Base-by-base conservation (phyloP, 2,888 invertebrate species). In the Synergus japonicus region DNA sequence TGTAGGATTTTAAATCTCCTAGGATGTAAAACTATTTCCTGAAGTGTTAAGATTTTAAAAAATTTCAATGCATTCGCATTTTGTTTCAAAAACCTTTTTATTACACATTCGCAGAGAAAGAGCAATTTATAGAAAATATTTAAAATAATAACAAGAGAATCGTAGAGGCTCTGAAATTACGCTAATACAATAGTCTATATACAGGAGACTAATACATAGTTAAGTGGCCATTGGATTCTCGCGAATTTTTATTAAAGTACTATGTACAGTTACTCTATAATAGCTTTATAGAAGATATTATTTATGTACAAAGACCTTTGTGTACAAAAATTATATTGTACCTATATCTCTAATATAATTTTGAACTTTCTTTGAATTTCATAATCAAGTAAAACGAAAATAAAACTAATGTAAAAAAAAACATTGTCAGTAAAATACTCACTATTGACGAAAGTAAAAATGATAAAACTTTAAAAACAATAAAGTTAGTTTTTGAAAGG, bases 111-210 rank as follows among this genome's bases (percentile, higher is more conserved):
- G 37, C 37, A 73, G 29, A 49, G 69, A 49, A 76, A 18, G 44
- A 64, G 22, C 15, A 41, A 76, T 58, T 13, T 4, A 60, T 22
- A 37, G 43, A 18, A 41, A 22, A 76, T 13, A 76, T 22, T n/a
- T 63, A 60, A 44, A 76, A 49, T 60, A 76, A 41, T 60, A 76
- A 76, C 43, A 76, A 18, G 76, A 76, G n/a, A 76, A 63, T 76
- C 46, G 37, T 54, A 41, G 12, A 73, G 73, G 54, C 73, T 73
- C 54, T 73, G 73, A 73, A 41, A 54, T 73, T 73, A 41, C 49
- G 73, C 73, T 73, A 73, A 73, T 67, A 67, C 67, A 44, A 54
- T 73, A 29, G 46, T 37, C 8, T 73, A 54, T 69, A 8, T 73
- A 73, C 73, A 73, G 13, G 22, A 73, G 37, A 73, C 29, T 49